Conservation (phyloP, 2,797 vertebrate genomes). For the Scomberomorus guttatus region DNA sequence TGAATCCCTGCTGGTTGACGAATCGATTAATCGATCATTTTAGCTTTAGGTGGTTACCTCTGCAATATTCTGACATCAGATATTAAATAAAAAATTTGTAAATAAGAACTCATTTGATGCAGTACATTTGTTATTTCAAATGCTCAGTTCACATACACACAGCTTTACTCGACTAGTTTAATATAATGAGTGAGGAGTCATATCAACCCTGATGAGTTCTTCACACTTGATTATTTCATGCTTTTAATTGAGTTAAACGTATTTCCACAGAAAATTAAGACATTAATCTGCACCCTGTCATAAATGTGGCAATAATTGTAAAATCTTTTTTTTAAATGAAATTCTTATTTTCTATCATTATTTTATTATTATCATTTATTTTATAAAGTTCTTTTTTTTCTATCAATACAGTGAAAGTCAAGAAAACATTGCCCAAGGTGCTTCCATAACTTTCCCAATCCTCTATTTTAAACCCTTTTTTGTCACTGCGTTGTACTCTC, state of each 20-base stretch:
- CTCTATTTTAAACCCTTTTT: background rate
- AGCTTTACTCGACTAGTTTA: background rate
- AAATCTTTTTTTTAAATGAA: background rate
- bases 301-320: background rate
- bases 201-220: background rate
- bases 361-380: too few species aligned
- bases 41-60: background rate
- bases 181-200: background rate
- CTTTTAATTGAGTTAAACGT: background rate
- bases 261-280: background rate
- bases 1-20: background rate
- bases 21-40: background rate
- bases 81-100: background rate
- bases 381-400: background rate
- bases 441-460: slow-evolving; percentile 33
- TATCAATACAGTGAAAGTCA: background rate
- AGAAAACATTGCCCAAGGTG: background rate
- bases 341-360: background rate
- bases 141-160: background rate
- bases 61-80: background rate
- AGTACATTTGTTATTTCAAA: slow-evolving; percentile 1
- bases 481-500: slow-evolving; percentile 11
- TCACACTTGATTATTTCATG: slow-evolving; percentile 27
- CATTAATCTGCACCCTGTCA: background rate
- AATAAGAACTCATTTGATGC: background rate